Evolutionary conservation across 2,797 vertebrate species (phyloP).

Genomic region (Geotria australis): DNA sequence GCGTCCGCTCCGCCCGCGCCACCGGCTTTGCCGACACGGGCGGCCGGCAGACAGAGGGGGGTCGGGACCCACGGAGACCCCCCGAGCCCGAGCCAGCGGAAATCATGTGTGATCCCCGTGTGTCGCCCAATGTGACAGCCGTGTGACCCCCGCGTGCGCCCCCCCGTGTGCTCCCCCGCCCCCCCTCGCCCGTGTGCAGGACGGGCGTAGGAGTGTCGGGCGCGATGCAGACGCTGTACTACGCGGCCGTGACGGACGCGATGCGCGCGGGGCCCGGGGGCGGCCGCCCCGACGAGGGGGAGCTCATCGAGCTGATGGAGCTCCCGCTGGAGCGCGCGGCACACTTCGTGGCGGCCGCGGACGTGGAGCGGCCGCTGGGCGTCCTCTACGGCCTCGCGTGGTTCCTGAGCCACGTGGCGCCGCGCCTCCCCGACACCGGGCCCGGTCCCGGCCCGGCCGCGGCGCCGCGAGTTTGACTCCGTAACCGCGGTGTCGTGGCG

Average conservation of each 20-base stretch:
- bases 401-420: slow-evolving; percentile 53
- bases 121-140: no score
- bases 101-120: no score
- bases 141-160: no score
- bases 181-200: slow-evolving; percentile 9
- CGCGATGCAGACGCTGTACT: slow-evolving; percentile 63
- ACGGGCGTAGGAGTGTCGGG: slow-evolving; percentile 52
- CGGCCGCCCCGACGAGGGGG: slow-evolving; percentile 39
- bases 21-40: no score
- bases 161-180: no score
- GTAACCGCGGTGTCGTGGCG: no score
- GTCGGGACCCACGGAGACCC: no score
- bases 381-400: slow-evolving; percentile 63
- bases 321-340: slow-evolving; percentile 44
- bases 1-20: no score
- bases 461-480: no score
- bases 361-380: slow-evolving; percentile 46
- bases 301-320: slow-evolving; percentile 59
- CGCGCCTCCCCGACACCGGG: slow-evolving; percentile 2
- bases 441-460: no score
- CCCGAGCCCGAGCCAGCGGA: no score
- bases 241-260: slow-evolving; percentile 54
- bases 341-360: slow-evolving; percentile 37
- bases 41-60: no score
- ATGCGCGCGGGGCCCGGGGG: slow-evolving; percentile 30